A percentile compares a stretch with the other conserved stretches of the same genome.
These are phyloP conservation scores for Stichopus horrens DNA, from an alignment of 53 echinoderm and acorn worm genomes.

Conservation along the genomic window DNA sequence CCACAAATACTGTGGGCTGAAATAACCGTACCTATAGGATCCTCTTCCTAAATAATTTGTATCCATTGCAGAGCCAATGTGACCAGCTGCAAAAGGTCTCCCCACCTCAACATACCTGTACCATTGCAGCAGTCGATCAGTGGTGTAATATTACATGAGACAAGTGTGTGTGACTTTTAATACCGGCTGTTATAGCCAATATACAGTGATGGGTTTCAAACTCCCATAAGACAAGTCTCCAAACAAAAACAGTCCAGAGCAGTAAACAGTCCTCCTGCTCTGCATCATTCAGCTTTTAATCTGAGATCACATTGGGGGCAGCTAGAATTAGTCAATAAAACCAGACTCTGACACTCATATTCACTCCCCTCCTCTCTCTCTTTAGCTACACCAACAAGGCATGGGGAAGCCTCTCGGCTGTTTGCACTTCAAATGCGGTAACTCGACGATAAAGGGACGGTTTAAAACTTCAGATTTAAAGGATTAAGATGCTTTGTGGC, in stretches of 20 bases:
- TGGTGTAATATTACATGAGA: no score
- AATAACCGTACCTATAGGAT: no score
- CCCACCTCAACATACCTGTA: no score
- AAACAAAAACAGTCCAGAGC: neutral
- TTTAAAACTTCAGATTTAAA: neutral
- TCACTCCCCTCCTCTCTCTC: no score
- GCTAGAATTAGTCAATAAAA: neutral
- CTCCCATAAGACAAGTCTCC: neutral
- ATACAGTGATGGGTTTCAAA: neutral
- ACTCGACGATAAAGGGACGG: neutral
- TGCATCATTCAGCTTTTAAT: neutral
- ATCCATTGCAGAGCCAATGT: no score
- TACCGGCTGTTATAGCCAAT: neutral
- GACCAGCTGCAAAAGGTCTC: no score
- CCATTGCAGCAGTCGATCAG: no score
- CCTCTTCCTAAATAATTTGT: no score
- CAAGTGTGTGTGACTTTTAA: neutral
- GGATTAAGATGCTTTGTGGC: slow-evolving; percentile 20
- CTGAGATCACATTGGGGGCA: neutral
- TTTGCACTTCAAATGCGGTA: slow-evolving; percentile 11
- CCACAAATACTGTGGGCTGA: no score
- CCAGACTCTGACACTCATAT: neutral
- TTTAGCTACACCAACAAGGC: no score
- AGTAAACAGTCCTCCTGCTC: neutral
- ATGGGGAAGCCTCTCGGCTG: slow-evolving; percentile 7